Conservation (phyloP, 2,113 vertebrate genomes). For the Clarias batrachus region DNA sequence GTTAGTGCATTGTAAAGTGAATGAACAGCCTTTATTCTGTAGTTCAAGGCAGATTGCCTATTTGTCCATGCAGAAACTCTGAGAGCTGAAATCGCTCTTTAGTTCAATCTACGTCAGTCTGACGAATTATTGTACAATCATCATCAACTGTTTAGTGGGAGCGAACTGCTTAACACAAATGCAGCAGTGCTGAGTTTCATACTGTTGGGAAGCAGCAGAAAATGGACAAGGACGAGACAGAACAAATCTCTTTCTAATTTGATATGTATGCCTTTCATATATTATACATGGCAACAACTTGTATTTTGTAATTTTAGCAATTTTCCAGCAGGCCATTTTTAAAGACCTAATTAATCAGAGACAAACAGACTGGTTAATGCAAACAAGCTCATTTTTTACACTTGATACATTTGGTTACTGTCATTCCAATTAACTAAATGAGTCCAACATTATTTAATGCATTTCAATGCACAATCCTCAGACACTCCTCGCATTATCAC, state of each 20-base stretch:
- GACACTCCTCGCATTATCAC: neutral
- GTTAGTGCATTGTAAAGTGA: neutral
- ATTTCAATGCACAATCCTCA: neutral
- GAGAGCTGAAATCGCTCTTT: neutral
- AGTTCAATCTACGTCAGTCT: neutral
- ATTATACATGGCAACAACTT: neutral
- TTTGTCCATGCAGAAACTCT: neutral
- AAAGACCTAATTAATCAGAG: neutral
- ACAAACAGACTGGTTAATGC: neutral
- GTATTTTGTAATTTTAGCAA: neutral
- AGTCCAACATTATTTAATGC: neutral
- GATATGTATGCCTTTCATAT: too few species aligned
- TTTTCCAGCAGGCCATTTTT: neutral
- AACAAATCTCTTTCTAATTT: too few species aligned
- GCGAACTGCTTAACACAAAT: neutral
- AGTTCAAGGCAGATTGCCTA: neutral
- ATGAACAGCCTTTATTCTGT: neutral
- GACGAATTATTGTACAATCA: neutral
- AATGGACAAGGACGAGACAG: neutral
- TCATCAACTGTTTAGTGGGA: neutral
- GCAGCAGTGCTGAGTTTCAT: neutral
- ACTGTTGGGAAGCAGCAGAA: neutral
- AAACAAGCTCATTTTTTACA: neutral
- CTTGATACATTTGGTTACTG: neutral
- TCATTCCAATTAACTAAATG: neutral